phyloP scores from a whole-genome alignment of 2,888 invertebrate genomes.

The Syrista parreyssii region DNA sequence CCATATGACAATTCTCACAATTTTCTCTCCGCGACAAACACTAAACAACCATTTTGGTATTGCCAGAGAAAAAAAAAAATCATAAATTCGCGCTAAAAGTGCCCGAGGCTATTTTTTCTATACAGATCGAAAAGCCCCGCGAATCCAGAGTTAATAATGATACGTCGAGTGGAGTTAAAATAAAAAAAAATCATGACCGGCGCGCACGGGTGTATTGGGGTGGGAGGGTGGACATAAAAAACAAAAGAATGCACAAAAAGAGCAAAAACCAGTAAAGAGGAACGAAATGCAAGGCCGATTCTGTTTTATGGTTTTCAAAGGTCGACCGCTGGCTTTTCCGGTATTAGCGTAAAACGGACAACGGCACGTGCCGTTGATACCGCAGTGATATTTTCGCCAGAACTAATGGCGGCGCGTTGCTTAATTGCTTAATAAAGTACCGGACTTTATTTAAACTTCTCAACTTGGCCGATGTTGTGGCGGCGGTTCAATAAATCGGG shows the following conservation, averaged over 20 bases:
- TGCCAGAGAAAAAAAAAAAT: too few species aligned
- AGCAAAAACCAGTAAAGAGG: not conserved
- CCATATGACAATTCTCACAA: not conserved
- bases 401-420: constrained; percentile 20
- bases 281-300: not conserved
- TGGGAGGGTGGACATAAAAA: constrained; percentile 7
- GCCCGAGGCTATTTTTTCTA: too few species aligned
- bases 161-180: not conserved
- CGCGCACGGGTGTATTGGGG: constrained; percentile 9
- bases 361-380: not conserved
- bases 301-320: not conserved
- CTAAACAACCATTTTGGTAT: not conserved
- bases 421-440: constrained; percentile 44
- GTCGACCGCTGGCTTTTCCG: not conserved
- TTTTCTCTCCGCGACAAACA: not conserved
- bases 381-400: constrained; percentile 2
- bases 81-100: too few species aligned
- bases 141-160: not conserved
- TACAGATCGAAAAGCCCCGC: not conserved
- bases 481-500: constrained; percentile 12
- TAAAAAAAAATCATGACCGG: constrained; percentile 8
- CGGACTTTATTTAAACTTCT: constrained; percentile 38
- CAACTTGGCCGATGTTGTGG: constrained; percentile 33
- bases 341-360: constrained; percentile 1
- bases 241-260: constrained; percentile 21